phyloP scores from a whole-genome alignment of 1,140 invertebrate species.

The Oedothorax gibbosus region DNA sequence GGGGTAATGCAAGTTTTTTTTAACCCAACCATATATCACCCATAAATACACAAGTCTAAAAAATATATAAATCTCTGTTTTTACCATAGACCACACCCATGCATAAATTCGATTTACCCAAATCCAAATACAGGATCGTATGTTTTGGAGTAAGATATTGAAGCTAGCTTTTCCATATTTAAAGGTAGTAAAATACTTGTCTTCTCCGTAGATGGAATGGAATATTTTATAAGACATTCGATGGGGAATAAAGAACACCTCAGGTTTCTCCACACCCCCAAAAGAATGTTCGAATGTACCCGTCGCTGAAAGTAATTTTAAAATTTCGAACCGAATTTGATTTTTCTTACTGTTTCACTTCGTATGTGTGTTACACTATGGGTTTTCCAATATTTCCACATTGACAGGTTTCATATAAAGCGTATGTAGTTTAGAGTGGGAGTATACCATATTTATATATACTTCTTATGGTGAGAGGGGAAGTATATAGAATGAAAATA shows the following conservation, averaged over 20 bases:
- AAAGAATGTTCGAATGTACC: constrained; percentile 1
- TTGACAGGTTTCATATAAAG: too few relatives aligned
- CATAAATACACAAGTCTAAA: too few relatives aligned
- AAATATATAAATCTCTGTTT: too few relatives aligned
- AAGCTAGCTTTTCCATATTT: constrained; percentile 52
- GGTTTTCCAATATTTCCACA: too few relatives aligned
- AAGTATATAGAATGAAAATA: too few relatives aligned
- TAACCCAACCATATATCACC: too few relatives aligned
- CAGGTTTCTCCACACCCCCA: neutral
- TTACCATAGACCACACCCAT: constrained; percentile 33
- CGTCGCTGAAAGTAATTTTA: constrained; percentile 17
- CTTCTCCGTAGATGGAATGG: constrained; percentile 43
- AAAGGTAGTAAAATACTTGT: constrained; percentile 55
- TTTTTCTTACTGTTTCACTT: constrained; percentile 21
- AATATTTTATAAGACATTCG: constrained; percentile 56
- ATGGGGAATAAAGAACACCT: neutral
- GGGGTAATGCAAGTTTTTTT: too few relatives aligned
- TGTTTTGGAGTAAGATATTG: constrained; percentile 49
- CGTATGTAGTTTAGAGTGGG: too few relatives aligned
- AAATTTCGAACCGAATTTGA: constrained; percentile 44
- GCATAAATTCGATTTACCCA: constrained; percentile 55
- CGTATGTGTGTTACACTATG: too few relatives aligned
- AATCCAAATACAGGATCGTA: constrained; percentile 41
- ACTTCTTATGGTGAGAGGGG: too few relatives aligned
- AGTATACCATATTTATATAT: too few relatives aligned